Evolutionary conservation across 2,113 vertebrate genomes (phyloP).

Genomic region (Chroicocephalus ridibundus): DNA sequence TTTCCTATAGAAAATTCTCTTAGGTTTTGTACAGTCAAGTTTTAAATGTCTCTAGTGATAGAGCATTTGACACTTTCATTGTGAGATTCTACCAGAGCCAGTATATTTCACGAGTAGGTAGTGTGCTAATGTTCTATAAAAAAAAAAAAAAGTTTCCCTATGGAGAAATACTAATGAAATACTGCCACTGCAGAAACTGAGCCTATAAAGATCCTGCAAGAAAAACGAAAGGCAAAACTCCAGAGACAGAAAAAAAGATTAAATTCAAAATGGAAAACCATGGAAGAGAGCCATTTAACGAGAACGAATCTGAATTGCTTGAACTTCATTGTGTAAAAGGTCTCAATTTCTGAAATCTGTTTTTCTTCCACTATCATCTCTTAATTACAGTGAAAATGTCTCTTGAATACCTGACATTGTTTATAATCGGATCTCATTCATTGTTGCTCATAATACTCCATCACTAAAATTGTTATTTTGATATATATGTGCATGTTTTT

Average conservation of each 20-base stretch:
- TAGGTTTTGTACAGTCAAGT: not conserved
- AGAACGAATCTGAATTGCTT: not conserved
- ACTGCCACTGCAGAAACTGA: not conserved
- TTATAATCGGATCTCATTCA: not conserved
- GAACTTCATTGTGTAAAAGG: slow-evolving; percentile 17
- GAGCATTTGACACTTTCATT: not conserved
- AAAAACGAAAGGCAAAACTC: not conserved
- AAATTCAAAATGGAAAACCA: slow-evolving; percentile 16
- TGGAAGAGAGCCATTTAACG: not conserved
- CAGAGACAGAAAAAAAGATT: not conserved
- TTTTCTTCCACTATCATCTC: not conserved
- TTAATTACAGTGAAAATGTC: not conserved
- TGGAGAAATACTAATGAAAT: not conserved
- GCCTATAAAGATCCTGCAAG: not conserved
- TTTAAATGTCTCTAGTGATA: not conserved
- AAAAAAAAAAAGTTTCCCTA: not conserved
- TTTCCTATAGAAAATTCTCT: not conserved
- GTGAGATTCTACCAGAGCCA: not conserved
- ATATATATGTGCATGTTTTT: not conserved
- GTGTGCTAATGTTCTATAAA: not conserved
- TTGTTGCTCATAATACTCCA: not conserved
- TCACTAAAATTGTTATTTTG: not conserved
- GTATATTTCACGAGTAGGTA: not conserved
- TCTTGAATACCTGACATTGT: not conserved
- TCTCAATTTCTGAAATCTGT: not conserved